Evolutionary conservation across 2,113 vertebrate genomes (phyloP), one percentile per base, ranked within the genome.

Genomic region (Geococcyx californianus): DNA sequence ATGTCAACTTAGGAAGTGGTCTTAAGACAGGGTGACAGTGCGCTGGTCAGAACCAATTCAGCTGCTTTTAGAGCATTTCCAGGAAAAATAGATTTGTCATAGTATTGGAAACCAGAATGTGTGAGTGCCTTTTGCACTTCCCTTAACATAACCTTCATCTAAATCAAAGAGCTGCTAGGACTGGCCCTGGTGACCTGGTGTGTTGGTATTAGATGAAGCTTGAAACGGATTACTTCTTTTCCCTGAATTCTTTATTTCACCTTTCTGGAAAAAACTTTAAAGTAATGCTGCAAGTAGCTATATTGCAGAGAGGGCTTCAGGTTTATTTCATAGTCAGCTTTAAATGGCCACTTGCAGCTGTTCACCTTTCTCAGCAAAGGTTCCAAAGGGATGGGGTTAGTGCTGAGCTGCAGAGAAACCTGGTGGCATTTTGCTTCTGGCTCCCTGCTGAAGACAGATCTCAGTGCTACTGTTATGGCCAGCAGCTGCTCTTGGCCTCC

Each of bases 31-130:
- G 69, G 44, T 92, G 64, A 82, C 59, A 42, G 21, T 33, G 67
- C 3, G 7, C 58, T 84, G 91, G 84, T 94, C 84, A 88, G 83
- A 91, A 90, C 89, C 87, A 95, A 94, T 90, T 90, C 82, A 94
- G 64, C 36, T 74, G 90, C 95, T 90, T 96, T 92, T 84, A 75
- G 60, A 88, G 76, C 90, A 79, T 90, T 96, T 91, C 81, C 45
- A 80, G 91, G 84, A 95, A 95, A 86, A 92, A 40, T 24, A 85
- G 77, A 38, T 88, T 84, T 92, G 49, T 78, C 11, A 1, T n/a
- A 18, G 31, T 20, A 16, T 40, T 80, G 31, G 67, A 84, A 92
- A 49, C 16, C 34, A 91, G 87, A 67, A n/a, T n/a, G 40, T 24
- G 11, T 20, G 55, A 78, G 60, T 55, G 73, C 23, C 60, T 94